Conservation (phyloP, 2,797 vertebrate species). For the Anguilla anguilla region DNA sequence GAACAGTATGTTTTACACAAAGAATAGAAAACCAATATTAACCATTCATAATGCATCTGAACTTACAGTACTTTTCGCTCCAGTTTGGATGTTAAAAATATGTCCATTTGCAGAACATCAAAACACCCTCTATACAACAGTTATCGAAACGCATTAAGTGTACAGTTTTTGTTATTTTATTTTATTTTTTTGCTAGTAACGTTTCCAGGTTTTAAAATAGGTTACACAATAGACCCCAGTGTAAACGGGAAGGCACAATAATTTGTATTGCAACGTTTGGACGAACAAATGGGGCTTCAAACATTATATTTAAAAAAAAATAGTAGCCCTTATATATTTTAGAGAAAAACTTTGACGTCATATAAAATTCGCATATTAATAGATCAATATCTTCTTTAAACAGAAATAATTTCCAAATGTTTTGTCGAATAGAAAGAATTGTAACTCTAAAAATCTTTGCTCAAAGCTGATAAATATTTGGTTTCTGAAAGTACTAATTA, state of each 20-base stretch:
- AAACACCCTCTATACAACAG: background rate
- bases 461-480: constrained; percentile 60
- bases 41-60: constrained; percentile 3
- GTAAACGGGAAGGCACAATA: background rate
- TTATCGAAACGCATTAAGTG: background rate
- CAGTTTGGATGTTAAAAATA: constrained; percentile 5
- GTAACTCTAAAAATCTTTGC: constrained; percentile 37
- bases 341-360: background rate
- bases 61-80: constrained; percentile 21
- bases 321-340: background rate
- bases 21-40: constrained; percentile 13
- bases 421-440: background rate
- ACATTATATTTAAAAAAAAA: background rate
- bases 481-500: constrained; percentile 68
- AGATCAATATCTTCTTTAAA: background rate
- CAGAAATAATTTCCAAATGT: background rate
- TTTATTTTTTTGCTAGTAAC: background rate
- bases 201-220: background rate
- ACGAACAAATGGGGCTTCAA: background rate
- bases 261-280: background rate
- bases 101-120: constrained; percentile 9
- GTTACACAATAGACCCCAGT: background rate
- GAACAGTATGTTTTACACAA: constrained; percentile 15
- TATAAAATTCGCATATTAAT: background rate
- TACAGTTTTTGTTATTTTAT: background rate